Evolutionary conservation across 2,888 invertebrate genomes (phyloP), one percentile per base, ranked within the genome.

Genomic region (Linnaemya tessellans): DNA sequence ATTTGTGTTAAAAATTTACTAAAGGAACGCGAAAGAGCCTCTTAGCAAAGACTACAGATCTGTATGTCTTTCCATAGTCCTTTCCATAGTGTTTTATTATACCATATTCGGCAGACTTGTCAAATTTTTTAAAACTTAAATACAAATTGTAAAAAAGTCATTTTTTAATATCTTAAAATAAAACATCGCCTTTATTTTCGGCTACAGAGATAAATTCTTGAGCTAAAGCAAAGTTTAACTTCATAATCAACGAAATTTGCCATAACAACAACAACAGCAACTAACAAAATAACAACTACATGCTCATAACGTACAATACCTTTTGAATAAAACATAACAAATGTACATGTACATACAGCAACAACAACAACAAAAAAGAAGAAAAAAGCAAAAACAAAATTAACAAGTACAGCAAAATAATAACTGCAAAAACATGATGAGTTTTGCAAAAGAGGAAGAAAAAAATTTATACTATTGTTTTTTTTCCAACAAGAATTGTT

Each of bases 371-470:
- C n/a, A 30, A 3, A 30, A 2, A 30, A 30, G 5, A 30, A 3
- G 30, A 30, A 30, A 30, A 30, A 30, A 5, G 2, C 2, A 30
- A 30, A 30, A 3, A 30, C 2, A 30, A 30, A 3, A 3, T 30
- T 30, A 30, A 30, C 30, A 67, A 60, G 22, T 67, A 51, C 41
- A 51, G 30, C 60, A 80, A 80, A 58, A 67, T 65, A 73, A 80
- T 51, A 74, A 67, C 74, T 80, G 60, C 58, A 80, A 60, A 25
- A 65, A 74, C 74, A 80, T 67, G 80, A 80, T 60, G 73, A 80
- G 65, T 67, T n/a, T 51, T 80, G 56, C 65, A 49, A n/a, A 38
- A 64, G 41, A 49, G 3, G 43, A 35, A 65, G 20, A 73, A 35
- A 49, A 80, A 64, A 15, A 0, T 25, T 51, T 56, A 46, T n/a